These are phyloP conservation scores for Troides aeacus DNA, from an alignment of 2,888 invertebrate genomes.

Conservation along the genomic window DNA sequence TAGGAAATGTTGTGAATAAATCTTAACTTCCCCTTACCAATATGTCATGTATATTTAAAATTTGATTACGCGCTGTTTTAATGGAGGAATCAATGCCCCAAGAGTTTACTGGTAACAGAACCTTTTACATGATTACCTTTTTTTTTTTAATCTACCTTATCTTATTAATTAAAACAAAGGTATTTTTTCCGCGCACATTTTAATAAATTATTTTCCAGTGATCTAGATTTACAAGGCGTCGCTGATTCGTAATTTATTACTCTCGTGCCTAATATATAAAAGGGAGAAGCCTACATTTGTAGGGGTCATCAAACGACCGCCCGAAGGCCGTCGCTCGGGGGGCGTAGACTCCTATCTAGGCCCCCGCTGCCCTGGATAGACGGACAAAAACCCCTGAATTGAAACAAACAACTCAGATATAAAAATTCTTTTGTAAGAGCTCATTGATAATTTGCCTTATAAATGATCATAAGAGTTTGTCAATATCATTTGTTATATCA, in stretches of 20 bases:
- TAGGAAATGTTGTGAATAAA: no score
- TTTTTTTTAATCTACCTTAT: no score
- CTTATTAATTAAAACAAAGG: no score
- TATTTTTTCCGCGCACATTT: neutral
- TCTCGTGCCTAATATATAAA: slow-evolving; percentile 15
- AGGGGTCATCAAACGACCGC: slow-evolving; percentile 42
- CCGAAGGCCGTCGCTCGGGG: slow-evolving; percentile 38
- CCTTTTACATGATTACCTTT: no score
- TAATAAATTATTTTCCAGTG: slow-evolving; percentile 6
- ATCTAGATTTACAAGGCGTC: slow-evolving; percentile 20
- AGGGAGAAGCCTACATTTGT: slow-evolving; percentile 30
- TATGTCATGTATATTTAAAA: no score
- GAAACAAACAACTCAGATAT: slow-evolving; percentile 13
- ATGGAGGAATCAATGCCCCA: no score
- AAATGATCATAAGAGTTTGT: no score
- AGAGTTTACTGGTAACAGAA: no score
- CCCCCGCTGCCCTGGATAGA: slow-evolving; percentile 17
- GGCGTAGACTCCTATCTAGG: slow-evolving; percentile 30
- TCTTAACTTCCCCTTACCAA: no score
- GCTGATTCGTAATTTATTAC: slow-evolving; percentile 28
- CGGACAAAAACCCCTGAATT: slow-evolving; percentile 18
- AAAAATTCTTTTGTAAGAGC: slow-evolving; percentile 3
- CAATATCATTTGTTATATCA: no score
- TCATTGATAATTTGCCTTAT: neutral
- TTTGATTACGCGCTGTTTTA: no score